Conservation (phyloP, 2,888 invertebrate genomes). For the Lissonota sp. region DNA sequence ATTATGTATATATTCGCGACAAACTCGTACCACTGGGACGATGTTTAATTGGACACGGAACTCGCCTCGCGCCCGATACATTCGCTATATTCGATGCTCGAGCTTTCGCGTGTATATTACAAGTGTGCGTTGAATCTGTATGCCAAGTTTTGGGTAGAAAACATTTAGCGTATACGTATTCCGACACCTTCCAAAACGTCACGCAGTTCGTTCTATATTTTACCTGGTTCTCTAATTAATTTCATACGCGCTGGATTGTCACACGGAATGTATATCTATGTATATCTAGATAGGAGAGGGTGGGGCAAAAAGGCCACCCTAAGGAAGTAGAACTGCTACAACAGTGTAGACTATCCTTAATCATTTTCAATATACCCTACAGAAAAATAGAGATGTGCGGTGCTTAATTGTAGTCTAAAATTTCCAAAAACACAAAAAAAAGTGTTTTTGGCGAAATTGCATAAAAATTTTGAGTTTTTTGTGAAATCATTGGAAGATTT, state of each 20-base stretch:
- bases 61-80: slow-evolving; percentile 28
- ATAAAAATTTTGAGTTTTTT: no score
- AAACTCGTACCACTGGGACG: slow-evolving; percentile 12
- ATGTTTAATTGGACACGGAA: slow-evolving; percentile 59
- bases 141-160: background rate
- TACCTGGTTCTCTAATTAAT: slow-evolving; percentile 69
- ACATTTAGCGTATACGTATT: background rate
- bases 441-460: no score
- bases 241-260: slow-evolving; percentile 61
- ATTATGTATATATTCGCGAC: slow-evolving; percentile 10
- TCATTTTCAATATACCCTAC: no score
- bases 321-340: no score
- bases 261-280: slow-evolving; percentile 58
- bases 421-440: no score
- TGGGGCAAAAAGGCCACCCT: no score
- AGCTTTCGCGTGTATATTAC: background rate
- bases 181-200: background rate
- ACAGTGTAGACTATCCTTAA: no score
- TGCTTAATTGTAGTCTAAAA: no score
- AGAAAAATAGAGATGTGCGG: no score
- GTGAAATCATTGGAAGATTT: no score
- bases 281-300: background rate
- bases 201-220: slow-evolving; percentile 50
- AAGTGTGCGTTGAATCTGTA: background rate
- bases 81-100: slow-evolving; percentile 15